phyloP scores from a whole-genome alignment of 2,113 vertebrate genomes.

The Muntiacus reevesi region DNA sequence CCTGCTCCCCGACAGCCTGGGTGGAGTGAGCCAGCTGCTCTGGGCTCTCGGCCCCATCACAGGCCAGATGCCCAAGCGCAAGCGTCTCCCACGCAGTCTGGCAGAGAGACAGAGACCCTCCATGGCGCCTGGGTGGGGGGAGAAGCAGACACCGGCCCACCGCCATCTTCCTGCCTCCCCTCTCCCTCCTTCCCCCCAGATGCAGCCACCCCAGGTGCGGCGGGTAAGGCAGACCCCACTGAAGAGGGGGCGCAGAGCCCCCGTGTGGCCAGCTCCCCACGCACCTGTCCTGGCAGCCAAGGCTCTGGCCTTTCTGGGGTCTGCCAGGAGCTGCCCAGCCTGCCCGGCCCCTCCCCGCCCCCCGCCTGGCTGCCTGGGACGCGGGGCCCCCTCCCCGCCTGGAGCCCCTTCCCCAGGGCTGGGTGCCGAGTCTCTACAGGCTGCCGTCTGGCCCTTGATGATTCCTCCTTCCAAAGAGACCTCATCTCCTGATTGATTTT shows the following conservation, averaged over 20 bases:
- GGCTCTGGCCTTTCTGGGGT: background rate
- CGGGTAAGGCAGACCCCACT: background rate
- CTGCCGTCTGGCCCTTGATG: background rate
- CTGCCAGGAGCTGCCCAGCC: accelerated
- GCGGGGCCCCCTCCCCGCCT: accelerated
- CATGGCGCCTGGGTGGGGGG: background rate
- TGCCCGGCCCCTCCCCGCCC: accelerated
- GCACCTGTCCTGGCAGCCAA: accelerated
- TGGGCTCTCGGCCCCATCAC: background rate
- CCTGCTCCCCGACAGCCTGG: accelerated
- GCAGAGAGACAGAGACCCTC: no score
- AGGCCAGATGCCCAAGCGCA: background rate
- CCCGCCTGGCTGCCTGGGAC: background rate
- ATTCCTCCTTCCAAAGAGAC: background rate
- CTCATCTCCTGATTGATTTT: background rate
- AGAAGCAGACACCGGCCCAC: background rate
- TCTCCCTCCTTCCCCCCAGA: accelerated
- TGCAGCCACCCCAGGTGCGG: accelerated
- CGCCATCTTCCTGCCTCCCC: background rate
- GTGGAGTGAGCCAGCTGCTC: background rate
- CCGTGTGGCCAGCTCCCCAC: accelerated
- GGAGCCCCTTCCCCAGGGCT: accelerated
- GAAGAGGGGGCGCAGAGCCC: no score
- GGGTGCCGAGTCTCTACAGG: background rate
- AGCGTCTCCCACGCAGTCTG: background rate